Evolutionary conservation across 1,140 invertebrate genomes (phyloP), one percentile per base, ranked within the genome.

Genomic region (Drosophila nikananu): DNA sequence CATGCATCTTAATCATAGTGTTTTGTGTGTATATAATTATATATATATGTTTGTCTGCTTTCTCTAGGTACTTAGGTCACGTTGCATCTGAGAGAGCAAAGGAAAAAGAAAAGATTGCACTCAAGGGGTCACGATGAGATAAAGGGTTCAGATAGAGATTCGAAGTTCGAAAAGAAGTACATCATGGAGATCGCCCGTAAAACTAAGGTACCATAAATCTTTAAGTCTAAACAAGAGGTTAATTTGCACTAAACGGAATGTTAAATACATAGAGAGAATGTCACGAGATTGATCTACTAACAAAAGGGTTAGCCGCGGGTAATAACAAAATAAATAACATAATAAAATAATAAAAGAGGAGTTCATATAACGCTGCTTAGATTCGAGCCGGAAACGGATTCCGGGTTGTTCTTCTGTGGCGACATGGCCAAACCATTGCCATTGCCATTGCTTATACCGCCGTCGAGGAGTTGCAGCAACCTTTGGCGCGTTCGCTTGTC

Each of bases 401-500:
- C 52, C 9, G 54, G 39, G 23, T 54, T 58, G 35, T 58, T 71
- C 19, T 74, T 86, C 12, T 80, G 75, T 10, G 81, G 86, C 52
- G 66, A 35, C 10, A 32, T 46, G n/a, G 49, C 10, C 3, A 71
- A 1, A 8, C 23, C 46, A 48, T 48, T 48, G 49, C 49, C 49
- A 27, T 59, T 35, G 49, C 57, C 66, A 80, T 49, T 83, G 9
- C 41, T 27, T 37, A 65, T 27, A 8, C 67, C 70, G 27, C 52
- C 70, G 19, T 83, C 83, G 46, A 99, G 94, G 25, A 97, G 89
- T 42, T 94, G 94, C 1, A 96, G 94, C 57, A 99, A 93, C 77
- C 95, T 95, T 92, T 98, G 97, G 39, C 96, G 95, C 30, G 96
- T 95, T 90, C 97, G 97, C 93, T 98, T 98, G 91, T 97, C 97